A percentile compares a stretch with the other conserved stretches of the same genome.
Evolutionary conservation across 2,888 invertebrate genomes (phyloP).

Genomic region (Eilema griseolum): DNA sequence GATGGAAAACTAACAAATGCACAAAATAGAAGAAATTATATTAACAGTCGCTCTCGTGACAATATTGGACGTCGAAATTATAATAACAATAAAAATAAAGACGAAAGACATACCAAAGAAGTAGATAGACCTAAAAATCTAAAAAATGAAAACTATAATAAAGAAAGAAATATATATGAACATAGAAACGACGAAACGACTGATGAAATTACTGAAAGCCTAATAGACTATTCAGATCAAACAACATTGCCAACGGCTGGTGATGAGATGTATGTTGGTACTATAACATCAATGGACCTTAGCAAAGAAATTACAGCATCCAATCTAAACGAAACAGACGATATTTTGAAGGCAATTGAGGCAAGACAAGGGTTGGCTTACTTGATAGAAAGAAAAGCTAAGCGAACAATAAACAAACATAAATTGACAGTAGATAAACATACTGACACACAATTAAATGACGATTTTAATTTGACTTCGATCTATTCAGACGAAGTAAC

Average conservation of each 20-base stretch:
- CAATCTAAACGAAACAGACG: neutral
- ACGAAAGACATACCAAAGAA: neutral
- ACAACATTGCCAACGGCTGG: neutral
- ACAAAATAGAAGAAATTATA: slow-evolving; percentile 4
- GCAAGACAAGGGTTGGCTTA: neutral
- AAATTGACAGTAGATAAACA: neutral
- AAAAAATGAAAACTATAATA: neutral
- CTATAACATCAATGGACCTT: neutral
- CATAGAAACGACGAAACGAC: neutral
- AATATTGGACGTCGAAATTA: neutral
- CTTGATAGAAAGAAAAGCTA: neutral
- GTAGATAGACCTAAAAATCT: neutral
- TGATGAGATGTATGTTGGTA: neutral
- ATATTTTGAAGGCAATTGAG: neutral
- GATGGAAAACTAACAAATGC: neutral
- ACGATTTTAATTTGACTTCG: neutral
- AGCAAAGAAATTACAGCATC: slow-evolving; percentile 8
- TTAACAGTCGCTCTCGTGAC: neutral
- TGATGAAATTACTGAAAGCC: neutral
- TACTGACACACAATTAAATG: neutral
- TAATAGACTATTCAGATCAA: neutral
- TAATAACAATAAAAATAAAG: neutral
- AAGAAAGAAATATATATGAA: neutral
- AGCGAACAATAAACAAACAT: neutral
- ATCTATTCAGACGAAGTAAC: neutral